A percentile compares a stretch with the other conserved stretches of the same genome.
These are phyloP conservation scores for Chlorops oryzae DNA, from an alignment of 1,140 invertebrate genomes.

Conservation along the genomic window DNA sequence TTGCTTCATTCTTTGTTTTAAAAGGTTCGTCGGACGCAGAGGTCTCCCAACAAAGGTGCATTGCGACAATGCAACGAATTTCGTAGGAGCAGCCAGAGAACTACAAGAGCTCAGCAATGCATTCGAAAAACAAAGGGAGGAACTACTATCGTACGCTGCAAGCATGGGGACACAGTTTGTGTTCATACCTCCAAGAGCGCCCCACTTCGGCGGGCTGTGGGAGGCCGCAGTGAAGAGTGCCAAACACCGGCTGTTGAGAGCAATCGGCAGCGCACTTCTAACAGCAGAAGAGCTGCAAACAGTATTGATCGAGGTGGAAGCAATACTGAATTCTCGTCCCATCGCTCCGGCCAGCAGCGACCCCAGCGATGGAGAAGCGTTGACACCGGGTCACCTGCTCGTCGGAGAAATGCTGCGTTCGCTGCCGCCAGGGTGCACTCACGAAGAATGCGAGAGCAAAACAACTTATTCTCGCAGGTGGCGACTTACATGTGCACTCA, in stretches of 20 bases:
- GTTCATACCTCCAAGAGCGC: slow-evolving; percentile 13
- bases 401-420: neutral
- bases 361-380: slow-evolving; percentile 17
- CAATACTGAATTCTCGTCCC: slow-evolving; percentile 21
- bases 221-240: slow-evolving; percentile 18
- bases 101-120: slow-evolving; percentile 1
- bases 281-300: slow-evolving; percentile 11
- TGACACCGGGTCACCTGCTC: slow-evolving; percentile 10
- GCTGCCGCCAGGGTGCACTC: slow-evolving; percentile 1
- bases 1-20: slow-evolving; percentile 31
- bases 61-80: slow-evolving; percentile 24
- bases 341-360: slow-evolving; percentile 11
- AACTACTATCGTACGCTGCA: neutral
- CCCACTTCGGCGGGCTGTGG: slow-evolving; percentile 28
- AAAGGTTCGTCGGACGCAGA: slow-evolving; percentile 33
- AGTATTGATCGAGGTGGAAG: slow-evolving; percentile 18
- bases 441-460: neutral
- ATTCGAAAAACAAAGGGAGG: neutral
- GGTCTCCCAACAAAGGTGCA: slow-evolving; percentile 14
- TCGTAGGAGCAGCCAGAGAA: slow-evolving; percentile 8
- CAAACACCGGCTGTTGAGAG: neutral
- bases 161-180: neutral
- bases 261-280: neutral
- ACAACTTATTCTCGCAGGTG: neutral
- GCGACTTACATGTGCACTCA: slow-evolving; percentile 2